Evolutionary conservation across 2,113 vertebrate genomes (phyloP).

Genomic region (Mustela nigripes): DNA sequence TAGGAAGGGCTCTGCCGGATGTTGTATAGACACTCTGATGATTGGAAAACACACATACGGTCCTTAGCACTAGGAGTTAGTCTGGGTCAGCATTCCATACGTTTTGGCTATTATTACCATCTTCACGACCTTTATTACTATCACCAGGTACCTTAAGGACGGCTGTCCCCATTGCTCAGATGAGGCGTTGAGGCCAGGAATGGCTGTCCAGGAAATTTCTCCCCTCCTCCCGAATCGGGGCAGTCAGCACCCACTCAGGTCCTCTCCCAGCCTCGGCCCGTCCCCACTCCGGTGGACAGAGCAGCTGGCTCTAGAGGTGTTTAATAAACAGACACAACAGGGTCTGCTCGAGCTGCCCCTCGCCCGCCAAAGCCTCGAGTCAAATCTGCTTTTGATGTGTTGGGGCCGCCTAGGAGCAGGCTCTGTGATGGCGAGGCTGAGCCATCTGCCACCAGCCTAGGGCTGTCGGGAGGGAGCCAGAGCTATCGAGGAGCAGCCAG

Average conservation of each 20-base stretch:
- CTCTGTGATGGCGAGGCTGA: slow-evolving; percentile 2
- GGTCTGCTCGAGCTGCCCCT: background rate
- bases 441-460: slow-evolving; percentile 70
- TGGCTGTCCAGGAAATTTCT: background rate
- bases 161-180: background rate
- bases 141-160: background rate
- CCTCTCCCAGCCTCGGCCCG: rapidly evolving
- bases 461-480: slow-evolving; percentile 27
- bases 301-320: slow-evolving; percentile 44
- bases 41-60: background rate
- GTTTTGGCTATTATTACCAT: background rate
- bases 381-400: slow-evolving; percentile 48
- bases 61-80: background rate
- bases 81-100: background rate
- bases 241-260: background rate
- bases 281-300: background rate
- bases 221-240: rapidly evolving
- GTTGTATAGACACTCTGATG: background rate
- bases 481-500: background rate
- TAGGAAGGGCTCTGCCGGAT: background rate
- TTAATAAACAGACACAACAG: slow-evolving; percentile 53
- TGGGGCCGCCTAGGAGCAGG: background rate
- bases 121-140: background rate
- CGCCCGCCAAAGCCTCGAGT: slow-evolving; percentile 39
- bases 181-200: background rate